Base-by-base conservation (phyloP, 2,113 vertebrate species). In the Panurus biarmicus region DNA sequence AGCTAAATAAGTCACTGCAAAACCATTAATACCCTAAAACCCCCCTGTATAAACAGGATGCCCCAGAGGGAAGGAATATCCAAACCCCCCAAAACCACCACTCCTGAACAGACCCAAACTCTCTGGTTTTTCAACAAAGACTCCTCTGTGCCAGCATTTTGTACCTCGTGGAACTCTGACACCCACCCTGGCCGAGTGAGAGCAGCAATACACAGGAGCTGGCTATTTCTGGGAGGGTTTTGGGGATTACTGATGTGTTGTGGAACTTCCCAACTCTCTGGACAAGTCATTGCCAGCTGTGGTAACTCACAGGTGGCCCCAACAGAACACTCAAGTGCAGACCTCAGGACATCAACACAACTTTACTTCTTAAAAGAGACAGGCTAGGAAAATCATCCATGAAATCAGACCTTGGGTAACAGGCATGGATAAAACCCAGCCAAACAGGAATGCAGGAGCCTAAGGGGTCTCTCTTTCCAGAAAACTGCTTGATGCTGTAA, bases 321-420 rank as follows among this genome's bases (percentile, higher is more conserved):
- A 40, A 8, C 15, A 51, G 33, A 40, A 11, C 1, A 0, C 1
- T 3, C 1, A 1, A 42, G 35, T 11, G 19, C 40, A 38, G 61
- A 10, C 36, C 61, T 66, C 82, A 42, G 73, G 40, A 74, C 15
- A 66, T 6, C 35, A 58, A 23, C 67, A n/a, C 61, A 62, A 8
- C 66, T 33, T 26, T 3, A 62, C 22, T 36, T 73, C 47, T 77
- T 58, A 38, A 42, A 56, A 71, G 38, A 58, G 3, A 38, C 11
- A 62, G 25, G 51, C 1, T 4, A 77, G 50, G 42, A 70, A 74
- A 84, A 80, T 16, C 38, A 38, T 1, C 42, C 33, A 20, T 1
- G 4, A 54, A 50, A 84, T 24, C 26, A 23, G 18, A 11, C 15
- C 33, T 47, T 21, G 48, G 35, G 24, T 2, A 14, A 28, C 6